Conservation (phyloP, 2,113 vertebrate genomes). For the Maccullochella peelii region DNA sequence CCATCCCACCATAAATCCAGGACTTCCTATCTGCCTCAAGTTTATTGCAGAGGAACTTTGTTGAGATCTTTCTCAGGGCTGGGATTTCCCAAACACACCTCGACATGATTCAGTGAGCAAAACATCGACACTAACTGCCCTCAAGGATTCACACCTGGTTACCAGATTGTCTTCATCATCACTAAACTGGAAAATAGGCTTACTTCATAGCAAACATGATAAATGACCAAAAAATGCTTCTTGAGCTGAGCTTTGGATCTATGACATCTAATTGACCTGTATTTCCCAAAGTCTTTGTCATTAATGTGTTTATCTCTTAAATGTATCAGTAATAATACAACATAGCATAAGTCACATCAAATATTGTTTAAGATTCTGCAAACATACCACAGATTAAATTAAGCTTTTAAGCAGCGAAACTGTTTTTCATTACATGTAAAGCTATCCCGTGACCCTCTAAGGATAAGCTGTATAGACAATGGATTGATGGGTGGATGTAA, state of each 20-base stretch:
- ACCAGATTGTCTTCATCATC: constrained; percentile 20
- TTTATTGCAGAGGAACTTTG: constrained; percentile 43
- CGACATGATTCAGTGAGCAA: constrained; percentile 20
- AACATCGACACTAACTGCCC: neutral
- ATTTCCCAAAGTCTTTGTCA: neutral
- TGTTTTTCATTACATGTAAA: neutral
- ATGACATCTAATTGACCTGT: neutral
- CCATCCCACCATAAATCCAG: constrained; percentile 57
- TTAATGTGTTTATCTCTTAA: neutral
- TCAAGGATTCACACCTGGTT: constrained; percentile 17
- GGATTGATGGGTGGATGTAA: too few relatives aligned
- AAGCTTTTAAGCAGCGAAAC: neutral
- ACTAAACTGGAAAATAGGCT: neutral
- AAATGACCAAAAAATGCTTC: neutral
- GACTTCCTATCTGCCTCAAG: constrained; percentile 28
- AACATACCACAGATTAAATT: neutral
- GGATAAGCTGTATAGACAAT: too few relatives aligned
- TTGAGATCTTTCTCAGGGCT: constrained; percentile 35
- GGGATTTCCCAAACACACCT: constrained; percentile 35
- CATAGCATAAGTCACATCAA: neutral
- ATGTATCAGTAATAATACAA: neutral
- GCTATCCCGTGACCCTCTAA: neutral
- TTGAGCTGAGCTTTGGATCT: neutral
- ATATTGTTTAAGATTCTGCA: neutral
- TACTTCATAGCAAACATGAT: neutral